Conservation (phyloP, 2,113 vertebrate genomes). For the Pedionomus torquatus region DNA sequence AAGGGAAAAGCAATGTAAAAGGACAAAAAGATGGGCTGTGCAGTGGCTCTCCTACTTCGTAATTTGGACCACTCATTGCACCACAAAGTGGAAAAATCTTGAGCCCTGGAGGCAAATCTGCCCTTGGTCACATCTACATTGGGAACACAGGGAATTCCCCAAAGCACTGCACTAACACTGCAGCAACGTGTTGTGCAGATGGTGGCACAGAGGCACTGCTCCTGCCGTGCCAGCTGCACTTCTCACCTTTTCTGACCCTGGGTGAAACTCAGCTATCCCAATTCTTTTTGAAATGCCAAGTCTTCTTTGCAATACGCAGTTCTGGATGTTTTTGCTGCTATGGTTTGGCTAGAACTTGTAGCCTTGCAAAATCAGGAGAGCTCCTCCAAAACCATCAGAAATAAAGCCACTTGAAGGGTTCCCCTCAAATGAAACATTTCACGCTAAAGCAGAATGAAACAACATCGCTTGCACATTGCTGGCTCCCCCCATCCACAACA, state of each 20-base stretch:
- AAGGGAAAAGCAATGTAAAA: neutral
- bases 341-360: neutral
- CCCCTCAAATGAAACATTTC: neutral
- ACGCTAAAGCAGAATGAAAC: neutral
- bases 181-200: neutral
- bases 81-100: neutral
- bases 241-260: neutral
- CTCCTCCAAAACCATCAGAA: neutral
- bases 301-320: neutral
- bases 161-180: neutral
- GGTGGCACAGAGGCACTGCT: neutral
- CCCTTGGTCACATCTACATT: neutral
- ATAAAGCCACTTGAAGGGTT: neutral
- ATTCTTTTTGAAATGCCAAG: neutral
- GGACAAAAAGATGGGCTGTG: neutral
- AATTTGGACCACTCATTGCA: neutral
- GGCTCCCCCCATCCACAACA: neutral
- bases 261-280: neutral
- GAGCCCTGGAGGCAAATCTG: neutral
- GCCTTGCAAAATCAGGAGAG: neutral
- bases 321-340: neutral
- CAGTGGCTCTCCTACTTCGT: neutral
- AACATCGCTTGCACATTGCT: neutral
- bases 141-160: neutral
- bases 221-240: accelerated